These are phyloP conservation scores for Ceratosolen fusciceps DNA, from an alignment of 1,140 invertebrate species.

Conservation along the genomic window DNA sequence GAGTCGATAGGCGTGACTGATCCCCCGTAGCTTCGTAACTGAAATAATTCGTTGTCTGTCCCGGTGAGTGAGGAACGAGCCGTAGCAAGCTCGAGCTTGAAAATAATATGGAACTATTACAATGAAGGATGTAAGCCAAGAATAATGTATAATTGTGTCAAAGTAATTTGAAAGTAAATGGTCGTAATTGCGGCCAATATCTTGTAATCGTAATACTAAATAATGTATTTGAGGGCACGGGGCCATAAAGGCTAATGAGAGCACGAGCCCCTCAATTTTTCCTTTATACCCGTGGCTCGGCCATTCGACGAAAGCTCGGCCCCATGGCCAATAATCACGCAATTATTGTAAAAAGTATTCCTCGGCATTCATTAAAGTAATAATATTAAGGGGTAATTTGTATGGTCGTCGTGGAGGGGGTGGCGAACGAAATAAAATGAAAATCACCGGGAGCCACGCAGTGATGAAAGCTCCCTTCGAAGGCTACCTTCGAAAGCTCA, in stretches of 20 bases:
- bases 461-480: too few species aligned
- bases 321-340: background rate
- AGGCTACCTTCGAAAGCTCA: background rate
- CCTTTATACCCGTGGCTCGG: background rate
- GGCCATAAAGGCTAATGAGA: background rate
- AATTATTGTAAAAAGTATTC: slow-evolving; percentile 17
- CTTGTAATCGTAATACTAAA: background rate
- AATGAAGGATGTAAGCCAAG: too few species aligned
- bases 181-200: background rate
- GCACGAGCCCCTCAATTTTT: background rate
- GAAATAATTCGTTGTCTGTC: too few species aligned
- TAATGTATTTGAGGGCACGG: background rate
- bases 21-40: too few species aligned
- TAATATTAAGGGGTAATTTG: slow-evolving; percentile 11
- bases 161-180: background rate
- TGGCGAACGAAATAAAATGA: too few species aligned
- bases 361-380: slow-evolving; percentile 16
- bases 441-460: background rate
- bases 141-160: too few species aligned
- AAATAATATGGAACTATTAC: too few species aligned
- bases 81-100: too few species aligned
- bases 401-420: background rate
- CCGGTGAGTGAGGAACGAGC: too few species aligned
- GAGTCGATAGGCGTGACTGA: too few species aligned
- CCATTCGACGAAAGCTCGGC: background rate